Evolutionary conservation across 2,888 invertebrate genomes (phyloP), one percentile per base, ranked within the genome.

Genomic region (Dyspetes luteomarginatus): DNA sequence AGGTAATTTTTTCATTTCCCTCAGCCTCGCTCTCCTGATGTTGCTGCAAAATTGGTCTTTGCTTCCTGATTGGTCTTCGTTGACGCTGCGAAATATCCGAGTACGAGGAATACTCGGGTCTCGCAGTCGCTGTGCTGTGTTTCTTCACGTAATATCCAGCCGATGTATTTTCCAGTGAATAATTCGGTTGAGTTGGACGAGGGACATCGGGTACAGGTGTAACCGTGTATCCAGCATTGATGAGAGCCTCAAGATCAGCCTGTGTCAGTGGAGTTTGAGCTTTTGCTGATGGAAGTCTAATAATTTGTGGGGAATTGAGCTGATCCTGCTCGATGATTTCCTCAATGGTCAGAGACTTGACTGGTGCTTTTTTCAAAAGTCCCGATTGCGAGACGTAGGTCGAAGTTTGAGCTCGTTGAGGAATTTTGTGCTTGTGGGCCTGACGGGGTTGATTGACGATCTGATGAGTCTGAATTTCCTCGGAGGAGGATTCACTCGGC

Each of bases 141-240:
- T 90, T 91, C 65, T 91, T 90, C 58, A 88, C 77, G 73, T 90
- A 90, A 28, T 90, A 90, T 5, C 85, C 85, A 0, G 86, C 74
- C 0, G 89, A 87, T 0, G 86, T 72, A 62, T 84, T 88, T 30
- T 90, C 89, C 12, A 85, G 72, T 0, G 85, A 81, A 30, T 88
- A 90, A 15, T 55, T 78, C 5, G 84, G 87, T 30, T 87, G 88
- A 2, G 86, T 87, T 0, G 90, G 84, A 24, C 88, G 88, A 0
- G 83, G 85, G 0, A 86, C 73, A 0, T 89, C 89, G 5, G 90
- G 88, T 17, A 90, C 88, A 2, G 91, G 91, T 0, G 91, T 90
- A 0, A 91, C 91, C 15, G 90, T 90, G 71, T 91, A 92, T 3
- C 91, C 91, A 3, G 91, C 90, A 48, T 90, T 90, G 19, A 92